Base-by-base conservation (phyloP, 1,140 invertebrate genomes). In the Probaryconus sp. region DNA sequence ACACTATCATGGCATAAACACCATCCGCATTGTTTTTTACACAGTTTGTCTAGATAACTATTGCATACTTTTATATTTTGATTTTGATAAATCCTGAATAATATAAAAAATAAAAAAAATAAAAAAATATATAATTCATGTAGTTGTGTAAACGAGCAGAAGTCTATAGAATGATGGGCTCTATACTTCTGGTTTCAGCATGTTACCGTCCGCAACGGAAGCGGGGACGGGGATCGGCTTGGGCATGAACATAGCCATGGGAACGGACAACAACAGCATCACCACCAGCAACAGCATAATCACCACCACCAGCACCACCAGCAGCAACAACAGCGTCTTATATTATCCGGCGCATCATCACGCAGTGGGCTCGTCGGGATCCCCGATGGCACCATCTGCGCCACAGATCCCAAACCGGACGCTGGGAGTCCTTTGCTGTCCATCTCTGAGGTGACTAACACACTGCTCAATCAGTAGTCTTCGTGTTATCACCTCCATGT, bases 391-490 rank as follows among this genome's bases (percentile, higher is more conserved):
- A 67, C 80, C 88, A 84, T 83, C 81, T 89, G 89, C 82, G 81
- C 77, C 82, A 26, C 86, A 89, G 81, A 89, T 89, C 84, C 89
- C 88, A 90, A 92, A 87, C 88, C 90, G 88, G 91, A 93, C 89
- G 82, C 85, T 84, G 90, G 91, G 88, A 93, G 92, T 92, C 92
- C 93, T 90, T 78, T 94, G 90, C 80, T 94, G 90, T 93, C 93
- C 89, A 92, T 94, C 91, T 93, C 92, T 89, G 92, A 94, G 91
- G 92, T 94, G 89, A 94, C 93, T 81, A 93, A 93, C 88, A 93
- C 93, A 74, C 85, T 93, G 74, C 90, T 93, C 86, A 92, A 92
- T 85, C 92, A 93, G 84, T 92, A 88, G 80, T 74, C 67, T 63
- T 30, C 60, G 64, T 70, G 63, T 79, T 40, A 55, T 55, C 28